Evolutionary conservation across 2,888 invertebrate genomes (phyloP), one percentile per base, ranked within the genome.

Genomic region (Ypsolopha sequella): DNA sequence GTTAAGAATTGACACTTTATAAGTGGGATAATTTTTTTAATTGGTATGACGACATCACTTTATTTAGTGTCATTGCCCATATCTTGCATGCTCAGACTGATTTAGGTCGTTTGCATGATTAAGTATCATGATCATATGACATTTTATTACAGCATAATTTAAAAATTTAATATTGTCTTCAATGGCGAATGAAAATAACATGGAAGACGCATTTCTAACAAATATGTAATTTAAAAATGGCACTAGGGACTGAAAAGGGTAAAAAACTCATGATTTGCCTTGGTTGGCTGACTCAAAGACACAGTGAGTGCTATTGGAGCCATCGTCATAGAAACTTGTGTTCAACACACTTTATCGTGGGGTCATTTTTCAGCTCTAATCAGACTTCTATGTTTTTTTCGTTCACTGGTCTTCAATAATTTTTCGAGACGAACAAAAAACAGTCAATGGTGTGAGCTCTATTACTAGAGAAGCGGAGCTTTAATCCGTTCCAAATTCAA

Each of bases 1-100:
- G 82, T 86, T 86, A 84, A 78, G 80, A 82, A 85, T 84, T 86
- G 86, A 85, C 86, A 86, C 85, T 82, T 85, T 84, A 84, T 84
- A 85, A 84, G 70, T 75, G 78, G 77, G 77, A 80, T 84, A 81
- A 81, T 82, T 81, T 82, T 81, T 85, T 85, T 82, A 85, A 86
- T 86, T 86, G 84, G 81, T 71, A 78, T 85, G 85, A 85, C 86
- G 81, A 78, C 84, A 86, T 80, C 77, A 62, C 74, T 80, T 76
- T 77, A 74, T 80, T 78, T 76, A 75, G 76, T 64, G 64, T 62
- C 67, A 70, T 64, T 74, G 73, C 66, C 70, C 73, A 75, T 71
- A 61, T 41, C 34, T 63, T 49, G 67, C 70, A 58, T 65, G 72
- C 70, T n/a, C 74, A 71, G 65, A 71, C 70, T 82, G 79, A 80